Evolutionary conservation across 2,888 invertebrate genomes (phyloP), one percentile per base, ranked within the genome.

Genomic region (Mythimna vitellina): DNA sequence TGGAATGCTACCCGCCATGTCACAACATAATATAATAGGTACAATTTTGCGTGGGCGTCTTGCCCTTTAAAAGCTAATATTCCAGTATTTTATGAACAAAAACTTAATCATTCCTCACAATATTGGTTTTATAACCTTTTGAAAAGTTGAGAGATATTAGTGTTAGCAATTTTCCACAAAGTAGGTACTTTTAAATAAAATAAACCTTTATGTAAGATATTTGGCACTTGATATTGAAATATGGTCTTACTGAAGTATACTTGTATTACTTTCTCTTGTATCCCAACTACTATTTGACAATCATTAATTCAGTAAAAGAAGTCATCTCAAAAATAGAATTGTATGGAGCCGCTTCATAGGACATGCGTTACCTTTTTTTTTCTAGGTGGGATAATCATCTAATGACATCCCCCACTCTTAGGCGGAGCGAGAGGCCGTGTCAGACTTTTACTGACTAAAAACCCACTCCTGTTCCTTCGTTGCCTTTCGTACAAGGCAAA

Each of bases 81-180:
- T 9, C 9, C 9, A 8, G 29, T 38, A 58, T 58, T 20, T 22
- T 29, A 14, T 29, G 17, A 76, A 51, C 14, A 54, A 3, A 54
- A 51, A 38, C 25, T 25, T 14, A 29, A n/a, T 17, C 22, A 25
- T 53, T 32, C 42, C 17, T 12, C 7, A 8, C 3, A 32, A n/a
- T 20, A 73, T 49, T 46, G 1, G 56, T 56, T 22, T 20, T 62
- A 20, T 10, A 20, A 53, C 35, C 32, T 56, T 72, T 73, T 12
- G n/a, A 51, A n/a, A 74, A 53, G 42, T 51, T 73, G n/a, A 35
- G 8, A 35, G 25, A 22, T 46, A 62, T 25, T 53, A 4, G 42
- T 5, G 1, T 46, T 8, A 29, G n/a, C 20, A 58, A 17, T 20
- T 25, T 63, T 49, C 20, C 22, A 57, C 5, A 4, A 51, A 8